Evolutionary conservation across 2,113 vertebrate genomes (phyloP).

Genomic region (Pelecanus crispus): DNA sequence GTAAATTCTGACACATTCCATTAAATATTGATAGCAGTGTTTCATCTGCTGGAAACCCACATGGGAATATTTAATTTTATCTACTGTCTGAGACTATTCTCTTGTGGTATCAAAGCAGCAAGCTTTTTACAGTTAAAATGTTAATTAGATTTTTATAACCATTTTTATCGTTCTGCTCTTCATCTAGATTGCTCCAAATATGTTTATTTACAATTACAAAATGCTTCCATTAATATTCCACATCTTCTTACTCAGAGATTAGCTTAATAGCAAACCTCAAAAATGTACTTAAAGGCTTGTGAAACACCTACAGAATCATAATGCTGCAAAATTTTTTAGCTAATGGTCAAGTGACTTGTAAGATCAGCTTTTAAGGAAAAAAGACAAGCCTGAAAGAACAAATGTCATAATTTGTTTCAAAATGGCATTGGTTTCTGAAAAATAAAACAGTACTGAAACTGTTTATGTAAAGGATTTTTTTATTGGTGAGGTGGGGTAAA

Average conservation of each 20-base stretch:
- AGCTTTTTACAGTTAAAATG: slow-evolving; percentile 73
- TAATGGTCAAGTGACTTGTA: slow-evolving; percentile 42
- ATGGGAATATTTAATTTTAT: slow-evolving; percentile 72
- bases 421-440: not conserved
- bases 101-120: slow-evolving; percentile 54
- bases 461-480: not conserved
- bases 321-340: not conserved
- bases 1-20: slow-evolving; percentile 70
- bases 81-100: slow-evolving; percentile 65
- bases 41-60: slow-evolving; percentile 58
- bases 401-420: not conserved
- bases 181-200: slow-evolving; percentile 66
- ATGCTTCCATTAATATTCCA: slow-evolving; percentile 69
- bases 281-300: slow-evolving; percentile 65
- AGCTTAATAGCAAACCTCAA: slow-evolving; percentile 57
- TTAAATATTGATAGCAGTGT: slow-evolving; percentile 73
- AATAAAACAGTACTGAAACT: not conserved
- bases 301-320: slow-evolving; percentile 60
- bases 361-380: slow-evolving; percentile 29
- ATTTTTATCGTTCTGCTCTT: slow-evolving; percentile 68
- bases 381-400: not conserved
- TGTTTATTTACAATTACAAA: slow-evolving; percentile 76
- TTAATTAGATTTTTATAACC: slow-evolving; percentile 77
- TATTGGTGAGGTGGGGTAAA: not conserved
- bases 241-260: slow-evolving; percentile 43